Percentiles rank a stretch among this genome's conserved stretches.
phyloP scores from a whole-genome alignment of 1,140 invertebrate species.

The Onthophagus taurus region DNA sequence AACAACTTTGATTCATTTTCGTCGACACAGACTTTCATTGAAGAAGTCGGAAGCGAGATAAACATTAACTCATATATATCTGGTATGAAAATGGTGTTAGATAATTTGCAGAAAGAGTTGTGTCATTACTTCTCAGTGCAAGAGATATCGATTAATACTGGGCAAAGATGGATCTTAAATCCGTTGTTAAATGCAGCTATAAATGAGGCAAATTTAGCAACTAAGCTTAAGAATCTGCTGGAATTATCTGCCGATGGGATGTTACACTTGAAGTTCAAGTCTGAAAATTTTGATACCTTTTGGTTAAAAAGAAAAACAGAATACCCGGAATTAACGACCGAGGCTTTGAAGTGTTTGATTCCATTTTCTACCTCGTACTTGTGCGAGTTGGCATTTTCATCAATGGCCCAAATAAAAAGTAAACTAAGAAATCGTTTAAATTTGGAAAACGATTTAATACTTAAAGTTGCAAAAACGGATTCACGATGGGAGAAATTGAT shows the following conservation, averaged over 20 bases:
- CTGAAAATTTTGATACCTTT: neutral
- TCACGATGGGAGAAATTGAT: slow-evolving; percentile 1
- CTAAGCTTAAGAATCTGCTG: too few species aligned
- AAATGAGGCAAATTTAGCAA: slow-evolving; percentile 1
- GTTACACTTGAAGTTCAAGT: too few species aligned
- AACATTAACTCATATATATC: slow-evolving; percentile 1
- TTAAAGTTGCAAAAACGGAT: too few species aligned
- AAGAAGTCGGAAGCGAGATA: slow-evolving; percentile 1
- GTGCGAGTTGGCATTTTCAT: slow-evolving; percentile 1
- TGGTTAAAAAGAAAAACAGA: slow-evolving; percentile 1
- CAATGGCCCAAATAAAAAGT: slow-evolving; percentile 1
- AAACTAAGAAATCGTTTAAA: too few species aligned
- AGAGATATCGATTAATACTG: neutral
- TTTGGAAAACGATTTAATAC: too few species aligned
- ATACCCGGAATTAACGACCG: slow-evolving; percentile 1
- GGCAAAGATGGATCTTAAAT: slow-evolving; percentile 1
- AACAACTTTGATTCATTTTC: slow-evolving; percentile 1
- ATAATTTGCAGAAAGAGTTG: neutral
- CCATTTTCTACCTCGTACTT: slow-evolving; percentile 1
- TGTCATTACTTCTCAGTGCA: neutral
- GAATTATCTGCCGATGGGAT: too few species aligned
- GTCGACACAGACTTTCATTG: neutral
- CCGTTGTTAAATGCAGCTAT: neutral
- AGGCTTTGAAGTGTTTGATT: too few species aligned
- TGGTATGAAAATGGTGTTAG: slow-evolving; percentile 1